These are phyloP conservation scores for Chrysolina oricalcia DNA, from an alignment of 2,888 invertebrate genomes.

Conservation along the genomic window DNA sequence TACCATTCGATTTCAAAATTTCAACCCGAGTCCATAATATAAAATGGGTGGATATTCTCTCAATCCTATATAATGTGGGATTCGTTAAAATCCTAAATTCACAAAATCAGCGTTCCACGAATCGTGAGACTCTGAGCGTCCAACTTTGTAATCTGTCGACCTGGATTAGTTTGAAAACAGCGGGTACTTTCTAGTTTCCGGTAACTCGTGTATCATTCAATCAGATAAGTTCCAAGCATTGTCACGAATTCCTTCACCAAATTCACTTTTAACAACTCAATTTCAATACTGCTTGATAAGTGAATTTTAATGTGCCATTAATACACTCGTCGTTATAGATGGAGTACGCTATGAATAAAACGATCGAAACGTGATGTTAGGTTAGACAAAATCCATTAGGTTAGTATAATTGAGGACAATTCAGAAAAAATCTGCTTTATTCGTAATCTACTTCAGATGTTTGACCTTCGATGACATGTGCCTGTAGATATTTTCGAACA, in stretches of 20 bases:
- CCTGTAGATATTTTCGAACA: too few species aligned
- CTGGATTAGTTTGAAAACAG: conserved; percentile 16
- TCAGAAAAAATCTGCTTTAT: neutral
- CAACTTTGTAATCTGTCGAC: neutral
- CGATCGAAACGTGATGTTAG: neutral
- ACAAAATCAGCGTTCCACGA: neutral
- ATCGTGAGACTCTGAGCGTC: neutral
- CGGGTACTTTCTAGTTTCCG: conserved; percentile 20
- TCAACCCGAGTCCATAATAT: too few species aligned
- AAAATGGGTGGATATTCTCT: too few species aligned
- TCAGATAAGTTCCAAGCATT: conserved; percentile 20
- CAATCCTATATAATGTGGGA: too few species aligned
- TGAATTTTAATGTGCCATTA: neutral
- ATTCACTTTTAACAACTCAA: conserved; percentile 26
- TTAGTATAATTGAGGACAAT: neutral
- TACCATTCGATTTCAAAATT: too few species aligned
- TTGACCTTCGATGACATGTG: too few species aligned
- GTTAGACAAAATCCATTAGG: neutral
- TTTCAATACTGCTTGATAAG: conserved; percentile 17
- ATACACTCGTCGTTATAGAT: conserved; percentile 1
- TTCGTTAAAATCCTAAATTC: neutral
- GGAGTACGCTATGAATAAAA: neutral
- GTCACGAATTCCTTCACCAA: conserved; percentile 19
- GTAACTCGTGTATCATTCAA: conserved; percentile 10
- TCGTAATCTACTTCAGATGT: neutral